Percentiles rank a stretch among this genome's conserved stretches.
Conservation (phyloP, 2,797 vertebrate genomes). For the Aphelocoma californica region DNA sequence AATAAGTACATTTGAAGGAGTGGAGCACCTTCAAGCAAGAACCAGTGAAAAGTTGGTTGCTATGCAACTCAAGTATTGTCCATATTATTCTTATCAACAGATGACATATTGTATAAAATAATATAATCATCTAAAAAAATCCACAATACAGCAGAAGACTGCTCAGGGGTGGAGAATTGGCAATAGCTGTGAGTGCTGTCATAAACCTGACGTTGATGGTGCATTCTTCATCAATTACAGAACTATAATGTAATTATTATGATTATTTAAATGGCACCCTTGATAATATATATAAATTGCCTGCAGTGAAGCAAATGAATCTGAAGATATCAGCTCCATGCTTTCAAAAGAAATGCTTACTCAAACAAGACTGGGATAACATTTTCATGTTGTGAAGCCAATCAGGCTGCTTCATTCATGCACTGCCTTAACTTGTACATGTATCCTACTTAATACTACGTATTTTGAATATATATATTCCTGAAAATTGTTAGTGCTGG, state of each 20-base stretch:
- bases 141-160: conserved; percentile 48
- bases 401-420: neutral
- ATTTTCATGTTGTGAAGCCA: neutral
- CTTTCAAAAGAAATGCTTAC: conserved; percentile 6
- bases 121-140: conserved; percentile 36
- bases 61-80: conserved; percentile 71
- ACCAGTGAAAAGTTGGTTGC: conserved; percentile 71
- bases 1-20: conserved; percentile 46
- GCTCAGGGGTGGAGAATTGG: conserved; percentile 59
- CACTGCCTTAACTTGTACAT: neutral
- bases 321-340: neutral
- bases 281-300: conserved; percentile 44
- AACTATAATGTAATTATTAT: conserved; percentile 44
- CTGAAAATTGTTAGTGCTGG: neutral
- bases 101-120: conserved; percentile 69
- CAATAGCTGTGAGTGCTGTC: conserved; percentile 54
- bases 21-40: conserved; percentile 63
- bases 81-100: conserved; percentile 61
- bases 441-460: neutral
- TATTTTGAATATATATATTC: neutral
- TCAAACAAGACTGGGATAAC: neutral
- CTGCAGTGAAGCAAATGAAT: conserved; percentile 2
- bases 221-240: conserved; percentile 32
- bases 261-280: conserved; percentile 44
- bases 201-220: conserved; percentile 33